Conservation (phyloP, 2,797 vertebrate genomes). For the Champsocephalus esox region DNA sequence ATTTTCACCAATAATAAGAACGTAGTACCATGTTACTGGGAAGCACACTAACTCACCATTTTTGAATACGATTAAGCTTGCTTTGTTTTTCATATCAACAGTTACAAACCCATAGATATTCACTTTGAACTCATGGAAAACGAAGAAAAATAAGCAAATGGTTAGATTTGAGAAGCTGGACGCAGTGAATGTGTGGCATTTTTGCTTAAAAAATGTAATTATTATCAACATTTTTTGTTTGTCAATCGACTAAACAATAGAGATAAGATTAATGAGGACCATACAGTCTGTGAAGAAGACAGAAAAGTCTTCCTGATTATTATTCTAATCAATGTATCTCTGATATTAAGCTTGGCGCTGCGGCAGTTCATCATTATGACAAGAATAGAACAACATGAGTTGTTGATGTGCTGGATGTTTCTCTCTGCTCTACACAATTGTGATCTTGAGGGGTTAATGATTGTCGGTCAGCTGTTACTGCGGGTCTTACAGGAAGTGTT, state of each 20-base stretch:
- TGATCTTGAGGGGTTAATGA: background rate
- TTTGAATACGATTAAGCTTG: background rate
- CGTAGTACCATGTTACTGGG: background rate
- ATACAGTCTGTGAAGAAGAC: background rate
- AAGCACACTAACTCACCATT: background rate
- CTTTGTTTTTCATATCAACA: conserved; percentile 5
- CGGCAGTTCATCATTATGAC: conserved; percentile 20
- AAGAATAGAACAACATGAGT: conserved; percentile 1
- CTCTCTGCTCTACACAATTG: conserved; percentile 8
- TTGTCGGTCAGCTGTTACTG: conserved; percentile 44
- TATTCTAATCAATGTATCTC: background rate
- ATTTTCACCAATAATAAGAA: too few species aligned
- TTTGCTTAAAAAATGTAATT: background rate
- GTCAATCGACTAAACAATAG: background rate
- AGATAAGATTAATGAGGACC: background rate
- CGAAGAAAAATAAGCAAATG: background rate
- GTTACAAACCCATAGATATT: conserved; percentile 22
- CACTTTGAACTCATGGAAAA: background rate
- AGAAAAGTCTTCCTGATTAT: background rate
- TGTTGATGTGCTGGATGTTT: conserved; percentile 44
- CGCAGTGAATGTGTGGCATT: background rate
- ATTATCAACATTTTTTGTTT: background rate
- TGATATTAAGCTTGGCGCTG: conserved; percentile 1
- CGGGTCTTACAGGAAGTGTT: conserved; percentile 66
- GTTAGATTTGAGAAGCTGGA: background rate